Conservation (phyloP, 2,113 vertebrate species). For the Chaetura pelagica region DNA sequence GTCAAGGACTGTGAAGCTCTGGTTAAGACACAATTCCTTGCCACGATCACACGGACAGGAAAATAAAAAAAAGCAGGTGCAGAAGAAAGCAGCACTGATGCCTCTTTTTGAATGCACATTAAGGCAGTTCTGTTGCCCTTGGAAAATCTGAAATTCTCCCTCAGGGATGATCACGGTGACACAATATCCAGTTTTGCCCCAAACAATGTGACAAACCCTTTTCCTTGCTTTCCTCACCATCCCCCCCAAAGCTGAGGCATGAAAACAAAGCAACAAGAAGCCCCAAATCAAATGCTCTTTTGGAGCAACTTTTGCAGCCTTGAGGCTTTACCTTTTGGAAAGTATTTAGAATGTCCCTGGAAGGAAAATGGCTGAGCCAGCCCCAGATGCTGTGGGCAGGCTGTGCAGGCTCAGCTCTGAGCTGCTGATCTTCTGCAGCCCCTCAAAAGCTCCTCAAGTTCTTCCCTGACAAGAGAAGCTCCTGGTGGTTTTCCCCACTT, state of each 20-base stretch:
- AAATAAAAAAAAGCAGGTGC: neutral
- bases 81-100: neutral
- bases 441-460: neutral
- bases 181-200: neutral
- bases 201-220: neutral
- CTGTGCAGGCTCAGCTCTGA: accelerated
- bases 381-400: neutral
- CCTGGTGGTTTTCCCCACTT: accelerated
- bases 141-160: neutral
- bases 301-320: neutral
- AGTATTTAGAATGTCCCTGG: neutral
- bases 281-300: neutral
- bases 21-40: neutral
- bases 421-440: neutral
- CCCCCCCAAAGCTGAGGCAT: neutral
- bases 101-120: neutral
- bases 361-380: neutral
- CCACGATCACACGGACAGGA: neutral
- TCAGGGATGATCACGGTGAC: neutral
- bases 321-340: neutral
- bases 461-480: accelerated
- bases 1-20: neutral
- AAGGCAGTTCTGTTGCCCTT: slow-evolving; percentile 31
- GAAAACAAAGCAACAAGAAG: neutral
- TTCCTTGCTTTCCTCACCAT: neutral